Evolutionary conservation across 2,113 vertebrate genomes (phyloP), one percentile per base, ranked within the genome.

Genomic region (Holacanthus passer): DNA sequence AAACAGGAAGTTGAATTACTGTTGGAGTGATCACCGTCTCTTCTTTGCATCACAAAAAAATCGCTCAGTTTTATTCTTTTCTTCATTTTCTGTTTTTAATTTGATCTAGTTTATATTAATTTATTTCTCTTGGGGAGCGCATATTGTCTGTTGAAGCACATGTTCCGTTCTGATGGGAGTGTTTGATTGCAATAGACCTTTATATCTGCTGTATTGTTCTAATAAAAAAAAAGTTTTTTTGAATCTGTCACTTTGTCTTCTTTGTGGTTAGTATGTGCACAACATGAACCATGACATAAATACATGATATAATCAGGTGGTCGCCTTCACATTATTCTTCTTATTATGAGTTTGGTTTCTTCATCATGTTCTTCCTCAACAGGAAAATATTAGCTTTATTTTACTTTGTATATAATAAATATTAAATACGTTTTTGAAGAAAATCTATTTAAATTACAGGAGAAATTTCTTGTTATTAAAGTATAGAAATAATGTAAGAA

Each of bases 121-220:
- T 93, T 92, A 92, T 94, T 92, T 80, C 65, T 93, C 74, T 81
- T 80, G 73, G 72, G 43, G 86, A 83, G 91, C 29, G 85, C 78
- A 63, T 84, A 83, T 63, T 86, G 89, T 92, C 81, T 88, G 89
- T 83, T 76, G 70, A 90, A 88, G 90, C 93, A 92, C 92, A 92
- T 9, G 56, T 85, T 90, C 70, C 7, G 39, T 89, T 90, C 77
- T 90, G 87, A 85, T 84, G 87, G 79, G 88, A 88, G 84, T 88
- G 92, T 91, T 89, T 93, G 90, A 90, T 92, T 92, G 92, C 93
- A 91, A 93, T 90, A 94, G 92, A 93, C 88, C 90, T 95, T 95
- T 93, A 91, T 92, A 94, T 94, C 93, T 94, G 93, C 94, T 95
- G 93, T 94, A 93, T 90, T 91, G 92, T 94, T 94, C 90, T 92